A percentile compares a stretch with the other conserved stretches of the same genome.
Evolutionary conservation across 1,140 invertebrate genomes (phyloP).

Genomic region (Chionoecetes opilio): DNA sequence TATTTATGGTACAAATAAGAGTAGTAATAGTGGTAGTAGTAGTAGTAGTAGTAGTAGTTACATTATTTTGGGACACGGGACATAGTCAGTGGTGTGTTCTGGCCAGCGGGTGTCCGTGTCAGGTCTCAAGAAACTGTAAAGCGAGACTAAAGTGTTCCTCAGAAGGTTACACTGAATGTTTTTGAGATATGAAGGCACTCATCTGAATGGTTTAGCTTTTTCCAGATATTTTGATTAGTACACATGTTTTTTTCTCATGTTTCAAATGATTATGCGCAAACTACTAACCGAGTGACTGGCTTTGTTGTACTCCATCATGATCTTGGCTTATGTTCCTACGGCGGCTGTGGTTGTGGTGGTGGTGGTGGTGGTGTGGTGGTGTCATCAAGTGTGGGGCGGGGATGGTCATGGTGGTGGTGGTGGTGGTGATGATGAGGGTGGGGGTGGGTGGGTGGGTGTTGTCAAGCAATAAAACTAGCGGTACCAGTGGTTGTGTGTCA

Average conservation of each 20-base stretch:
- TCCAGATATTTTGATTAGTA: conserved; percentile 29
- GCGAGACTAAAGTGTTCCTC: background rate
- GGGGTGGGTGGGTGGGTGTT: background rate
- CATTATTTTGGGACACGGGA: background rate
- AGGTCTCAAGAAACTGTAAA: background rate
- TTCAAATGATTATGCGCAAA: conserved; percentile 78
- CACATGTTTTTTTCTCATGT: conserved; percentile 61
- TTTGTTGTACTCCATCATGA: conserved; percentile 58
- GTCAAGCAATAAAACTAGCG: background rate
- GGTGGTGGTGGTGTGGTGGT: background rate
- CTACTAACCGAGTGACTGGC: conserved; percentile 56
- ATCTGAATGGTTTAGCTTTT: conserved; percentile 75
- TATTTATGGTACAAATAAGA: too few species aligned
- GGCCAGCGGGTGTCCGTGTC: background rate
- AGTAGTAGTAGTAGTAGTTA: background rate
- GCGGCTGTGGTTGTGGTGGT: conserved; percentile 39
- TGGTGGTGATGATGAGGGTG: background rate
- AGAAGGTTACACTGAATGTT: conserved; percentile 50
- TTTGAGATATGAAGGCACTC: conserved; percentile 76
- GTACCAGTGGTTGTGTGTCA: background rate
- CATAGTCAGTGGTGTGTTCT: background rate
- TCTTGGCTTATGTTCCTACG: background rate
- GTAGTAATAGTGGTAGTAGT: background rate
- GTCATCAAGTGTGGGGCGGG: background rate
- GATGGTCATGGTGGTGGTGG: conserved; percentile 21